These are phyloP conservation scores for Neoitamus cyanurus DNA, from an alignment of 2,888 invertebrate genomes.

Conservation along the genomic window DNA sequence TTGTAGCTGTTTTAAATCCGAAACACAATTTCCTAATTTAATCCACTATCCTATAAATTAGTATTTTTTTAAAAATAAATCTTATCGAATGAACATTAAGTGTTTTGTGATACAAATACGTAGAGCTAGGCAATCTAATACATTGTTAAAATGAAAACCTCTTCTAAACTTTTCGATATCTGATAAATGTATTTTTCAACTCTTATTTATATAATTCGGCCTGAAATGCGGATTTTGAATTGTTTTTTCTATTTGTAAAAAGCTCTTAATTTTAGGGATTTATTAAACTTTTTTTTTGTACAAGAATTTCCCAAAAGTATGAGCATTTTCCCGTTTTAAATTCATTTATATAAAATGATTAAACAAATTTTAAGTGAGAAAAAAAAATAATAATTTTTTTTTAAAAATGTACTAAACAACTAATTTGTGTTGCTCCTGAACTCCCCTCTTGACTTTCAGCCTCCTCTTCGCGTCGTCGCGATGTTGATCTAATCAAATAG, in stretches of 20 bases:
- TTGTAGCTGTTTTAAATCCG: conserved; percentile 28
- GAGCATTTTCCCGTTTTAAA: conserved; percentile 24
- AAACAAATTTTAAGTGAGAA: conserved; percentile 32
- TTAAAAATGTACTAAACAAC: no score
- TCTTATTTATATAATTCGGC: background rate
- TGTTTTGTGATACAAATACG: conserved; percentile 40
- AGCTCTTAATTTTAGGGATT: conserved; percentile 11
- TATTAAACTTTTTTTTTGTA: conserved; percentile 14
- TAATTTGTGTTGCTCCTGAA: no score
- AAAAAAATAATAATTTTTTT: no score
- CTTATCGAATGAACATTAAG: conserved; percentile 40
- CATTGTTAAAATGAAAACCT: background rate
- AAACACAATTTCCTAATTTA: conserved; percentile 15
- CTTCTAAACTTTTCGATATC: conserved; percentile 30
- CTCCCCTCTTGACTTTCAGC: no score
- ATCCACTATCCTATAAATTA: conserved; percentile 36
- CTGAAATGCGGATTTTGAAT: background rate
- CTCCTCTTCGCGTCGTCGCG: no score
- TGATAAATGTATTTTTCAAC: conserved; percentile 4
- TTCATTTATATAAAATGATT: conserved; percentile 41
- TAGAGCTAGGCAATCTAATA: background rate
- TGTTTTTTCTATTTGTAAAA: background rate
- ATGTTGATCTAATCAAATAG: no score
- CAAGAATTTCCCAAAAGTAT: conserved; percentile 20
- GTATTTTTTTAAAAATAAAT: conserved; percentile 43